phyloP scores from a whole-genome alignment of 2,113 vertebrate species.

The Picathartes gymnocephalus region DNA sequence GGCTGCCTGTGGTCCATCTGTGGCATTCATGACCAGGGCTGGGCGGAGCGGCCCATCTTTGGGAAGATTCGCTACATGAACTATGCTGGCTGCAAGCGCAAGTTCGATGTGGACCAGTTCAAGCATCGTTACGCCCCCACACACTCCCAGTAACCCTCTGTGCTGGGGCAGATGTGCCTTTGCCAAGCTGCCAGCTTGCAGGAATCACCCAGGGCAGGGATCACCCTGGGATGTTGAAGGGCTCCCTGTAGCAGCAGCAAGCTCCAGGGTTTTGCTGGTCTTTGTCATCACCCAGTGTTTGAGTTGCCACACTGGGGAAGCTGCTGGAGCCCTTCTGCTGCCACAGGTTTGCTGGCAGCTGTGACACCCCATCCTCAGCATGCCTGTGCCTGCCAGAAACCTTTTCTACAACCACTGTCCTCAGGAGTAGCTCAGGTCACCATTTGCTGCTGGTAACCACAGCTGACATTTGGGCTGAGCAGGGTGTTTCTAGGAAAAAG shows the following conservation, averaged over 20 bases:
- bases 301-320: accelerated
- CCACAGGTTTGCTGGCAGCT: neutral
- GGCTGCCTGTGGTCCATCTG: constrained; percentile 93
- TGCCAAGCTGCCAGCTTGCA: neutral
- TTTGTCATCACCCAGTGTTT: neutral
- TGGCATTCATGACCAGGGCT: constrained; percentile 87
- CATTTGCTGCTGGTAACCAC: neutral
- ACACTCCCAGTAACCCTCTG: neutral
- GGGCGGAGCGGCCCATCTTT: constrained; percentile 80
- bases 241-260: neutral
- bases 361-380: neutral
- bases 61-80: constrained; percentile 94
- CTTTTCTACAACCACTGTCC: neutral
- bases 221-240: accelerated
- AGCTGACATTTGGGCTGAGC: neutral
- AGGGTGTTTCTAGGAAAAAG: neutral
- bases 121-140: constrained; percentile 74
- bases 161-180: neutral
- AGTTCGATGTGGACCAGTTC: constrained; percentile 81
- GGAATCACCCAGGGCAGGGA: neutral
- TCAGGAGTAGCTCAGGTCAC: neutral
- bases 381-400: neutral
- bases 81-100: constrained; percentile 87
- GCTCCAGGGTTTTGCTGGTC: neutral
- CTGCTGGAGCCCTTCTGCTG: neutral